A percentile compares a stretch with the other conserved stretches of the same genome.
These are phyloP conservation scores for Lophochroa leadbeateri DNA, from an alignment of 2,113 vertebrate species.

Conservation along the genomic window DNA sequence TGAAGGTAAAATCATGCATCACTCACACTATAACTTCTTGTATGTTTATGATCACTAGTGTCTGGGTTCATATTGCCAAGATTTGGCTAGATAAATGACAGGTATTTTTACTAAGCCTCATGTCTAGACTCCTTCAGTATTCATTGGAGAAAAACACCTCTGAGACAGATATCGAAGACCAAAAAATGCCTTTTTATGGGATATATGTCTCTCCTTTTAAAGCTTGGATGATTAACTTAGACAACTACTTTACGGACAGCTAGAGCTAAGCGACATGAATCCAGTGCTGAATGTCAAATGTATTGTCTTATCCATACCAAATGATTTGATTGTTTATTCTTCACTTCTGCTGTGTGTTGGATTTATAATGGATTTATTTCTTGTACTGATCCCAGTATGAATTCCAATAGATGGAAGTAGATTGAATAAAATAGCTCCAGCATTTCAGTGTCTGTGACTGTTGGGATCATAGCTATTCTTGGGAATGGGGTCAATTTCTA, in stretches of 20 bases:
- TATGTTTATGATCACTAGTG: not conserved
- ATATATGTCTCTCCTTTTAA: not conserved
- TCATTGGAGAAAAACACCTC: not conserved
- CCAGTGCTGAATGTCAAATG: not conserved
- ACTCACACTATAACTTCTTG: not conserved
- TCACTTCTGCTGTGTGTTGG: not conserved
- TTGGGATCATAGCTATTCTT: not conserved
- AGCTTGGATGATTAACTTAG: not conserved
- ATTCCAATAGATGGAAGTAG: not conserved
- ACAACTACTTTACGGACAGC: not conserved
- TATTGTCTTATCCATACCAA: not conserved
- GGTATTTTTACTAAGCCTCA: not conserved
- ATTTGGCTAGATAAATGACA: not conserved
- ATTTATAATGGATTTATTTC: not conserved
- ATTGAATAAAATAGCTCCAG: not conserved
- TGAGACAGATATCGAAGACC: not conserved
- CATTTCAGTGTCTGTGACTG: not conserved
- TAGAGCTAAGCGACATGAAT: not conserved
- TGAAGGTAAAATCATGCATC: not conserved
- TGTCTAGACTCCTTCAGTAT: not conserved
- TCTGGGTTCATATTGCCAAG: not conserved
- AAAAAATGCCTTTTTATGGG: not conserved
- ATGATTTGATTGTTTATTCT: not conserved
- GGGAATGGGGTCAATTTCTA: not conserved
- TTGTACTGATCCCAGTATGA: not conserved